Conservation (phyloP, 2,113 vertebrate genomes). For the Rhabdornis inornatus region DNA sequence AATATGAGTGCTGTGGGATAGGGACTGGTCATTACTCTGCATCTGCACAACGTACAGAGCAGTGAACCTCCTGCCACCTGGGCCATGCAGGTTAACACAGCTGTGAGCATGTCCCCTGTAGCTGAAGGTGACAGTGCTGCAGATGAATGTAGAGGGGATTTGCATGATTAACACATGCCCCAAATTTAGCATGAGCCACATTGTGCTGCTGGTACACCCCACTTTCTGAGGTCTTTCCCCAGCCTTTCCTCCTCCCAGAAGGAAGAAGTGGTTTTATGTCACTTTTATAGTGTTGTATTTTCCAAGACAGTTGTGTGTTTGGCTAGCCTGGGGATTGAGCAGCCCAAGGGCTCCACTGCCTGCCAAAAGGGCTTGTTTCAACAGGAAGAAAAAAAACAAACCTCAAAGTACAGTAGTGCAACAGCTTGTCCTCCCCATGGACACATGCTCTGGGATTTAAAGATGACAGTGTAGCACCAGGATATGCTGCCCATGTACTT, state of each 20-base stretch:
- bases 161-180: not conserved
- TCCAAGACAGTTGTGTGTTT: not conserved
- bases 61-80: not conserved
- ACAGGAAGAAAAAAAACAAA: not conserved
- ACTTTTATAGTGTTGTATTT: not conserved
- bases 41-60: not conserved
- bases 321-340: not conserved
- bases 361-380: not conserved
- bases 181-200: accelerated
- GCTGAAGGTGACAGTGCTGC: not conserved
- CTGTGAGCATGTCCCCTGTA: not conserved
- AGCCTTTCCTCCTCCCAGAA: not conserved
- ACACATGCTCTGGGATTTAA: not conserved
- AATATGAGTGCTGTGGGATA: not conserved
- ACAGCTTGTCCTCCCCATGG: not conserved
- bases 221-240: not conserved
- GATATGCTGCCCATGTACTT: not conserved
- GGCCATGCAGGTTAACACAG: not conserved
- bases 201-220: not conserved
- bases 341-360: not conserved
- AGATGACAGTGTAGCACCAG: not conserved
- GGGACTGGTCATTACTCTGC: not conserved
- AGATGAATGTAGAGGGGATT: not conserved
- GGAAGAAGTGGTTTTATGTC: not conserved
- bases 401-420: not conserved